phyloP scores from a whole-genome alignment of 2,113 vertebrate genomes.

The Tupaia chinensis region DNA sequence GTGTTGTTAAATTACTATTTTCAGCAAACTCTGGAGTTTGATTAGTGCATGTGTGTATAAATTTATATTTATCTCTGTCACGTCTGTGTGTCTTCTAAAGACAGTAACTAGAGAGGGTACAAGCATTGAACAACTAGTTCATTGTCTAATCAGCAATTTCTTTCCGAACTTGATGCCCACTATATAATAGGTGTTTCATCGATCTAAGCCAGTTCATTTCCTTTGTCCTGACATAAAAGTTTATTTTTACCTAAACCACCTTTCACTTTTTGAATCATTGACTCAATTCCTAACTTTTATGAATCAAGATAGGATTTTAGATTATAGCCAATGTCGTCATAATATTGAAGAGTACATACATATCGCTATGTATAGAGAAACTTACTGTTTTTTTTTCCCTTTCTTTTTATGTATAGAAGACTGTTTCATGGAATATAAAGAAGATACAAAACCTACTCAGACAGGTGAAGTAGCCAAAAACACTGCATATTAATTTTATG shows the following conservation, averaged over 20 bases:
- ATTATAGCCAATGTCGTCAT: not conserved
- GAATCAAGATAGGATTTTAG: not conserved
- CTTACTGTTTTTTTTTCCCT: not conserved
- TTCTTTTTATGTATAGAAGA: not conserved
- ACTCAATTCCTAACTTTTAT: not conserved
- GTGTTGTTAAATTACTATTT: conserved; percentile 36
- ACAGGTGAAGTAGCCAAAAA: not conserved
- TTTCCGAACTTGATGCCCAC: not conserved
- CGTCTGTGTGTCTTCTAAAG: not conserved
- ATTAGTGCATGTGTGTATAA: not conserved
- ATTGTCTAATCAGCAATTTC: not conserved
- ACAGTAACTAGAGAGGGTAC: not conserved
- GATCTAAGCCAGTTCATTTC: not conserved
- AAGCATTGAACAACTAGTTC: not conserved
- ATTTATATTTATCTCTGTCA: not conserved
- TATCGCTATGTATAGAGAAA: not conserved
- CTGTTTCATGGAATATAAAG: not conserved
- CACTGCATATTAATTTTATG: not conserved
- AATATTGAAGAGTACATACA: not conserved
- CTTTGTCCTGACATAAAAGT: not conserved
- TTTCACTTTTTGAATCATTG: not conserved
- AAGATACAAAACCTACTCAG: not conserved
- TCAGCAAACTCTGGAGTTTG: not conserved
- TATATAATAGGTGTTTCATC: not conserved
- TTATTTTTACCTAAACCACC: not conserved